Base-by-base conservation (phyloP, 2,888 invertebrate genomes). In the Psococerastis gibbosa region DNA sequence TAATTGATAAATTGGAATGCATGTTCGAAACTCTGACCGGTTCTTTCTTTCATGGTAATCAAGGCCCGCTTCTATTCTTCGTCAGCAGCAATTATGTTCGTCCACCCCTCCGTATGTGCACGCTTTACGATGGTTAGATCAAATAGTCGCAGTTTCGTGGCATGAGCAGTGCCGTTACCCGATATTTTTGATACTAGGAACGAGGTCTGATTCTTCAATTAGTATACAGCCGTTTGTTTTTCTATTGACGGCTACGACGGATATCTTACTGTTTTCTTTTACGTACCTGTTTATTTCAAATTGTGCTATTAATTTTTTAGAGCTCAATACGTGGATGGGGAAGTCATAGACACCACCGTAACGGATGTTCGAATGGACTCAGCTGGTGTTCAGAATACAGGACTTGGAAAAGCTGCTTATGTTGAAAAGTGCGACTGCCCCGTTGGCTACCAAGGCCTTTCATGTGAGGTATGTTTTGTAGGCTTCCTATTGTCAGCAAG, bases 351-450 rank as follows among this genome's bases (percentile, higher is more conserved):
- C 49, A 77, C 81, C 0, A 73, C 75, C 35, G 66, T 88, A 32
- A 71, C 70, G 0, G 73, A 79, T 48, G 78, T 87, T 49, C 68
- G 68, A 1, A 76, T 87, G 78, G 85, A 85, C 54, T 81, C 85
- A 1, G 85, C 85, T 3, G 76, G 73, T 22, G 62, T 71, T 34
- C 67, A 76, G 13, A 76, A 82, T 56, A 74, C 75, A 5, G 82
- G 81, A 4, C 69, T 79, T 20, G 87, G 84, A 33, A 70, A 76
- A 8, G 91, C 92, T 1, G 74, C 73, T 4, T 71, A 73, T 35
- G 87, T 95, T 1, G 95, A 95, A 62, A 80, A 91, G 57, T 97
- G 95, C 57, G 63, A 68, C 22, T 94, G 94, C 56, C 91, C 91
- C 1, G 66, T 72, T 2, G 74, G 64, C 55, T 92, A 89, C 55